Evolutionary conservation across 2,797 vertebrate species (phyloP), one percentile per base, ranked within the genome.

Genomic region (Crocidura indochinensis): DNA sequence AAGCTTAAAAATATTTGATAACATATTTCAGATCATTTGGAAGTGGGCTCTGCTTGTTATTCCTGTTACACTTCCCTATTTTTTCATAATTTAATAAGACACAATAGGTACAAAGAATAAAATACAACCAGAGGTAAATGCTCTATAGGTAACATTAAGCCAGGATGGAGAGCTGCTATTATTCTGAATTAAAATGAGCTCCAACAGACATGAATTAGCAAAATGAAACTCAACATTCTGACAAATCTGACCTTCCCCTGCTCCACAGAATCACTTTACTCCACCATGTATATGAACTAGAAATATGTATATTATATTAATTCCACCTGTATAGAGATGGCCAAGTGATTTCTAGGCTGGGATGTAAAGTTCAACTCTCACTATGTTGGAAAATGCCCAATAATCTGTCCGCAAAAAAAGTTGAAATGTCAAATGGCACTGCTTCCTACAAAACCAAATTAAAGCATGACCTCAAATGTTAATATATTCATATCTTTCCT

Each of bases 361-460:
- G 87, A 90, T 62, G 65, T 71, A 95, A 92, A 88, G 51, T 87
- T 92, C 83, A 93, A 29, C 65, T 92, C 85, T 91, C 68, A 71
- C 27, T 92, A 69, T 62, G 71, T 95, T 93, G 91, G 93, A 95
- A 95, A 91, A 94, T 88, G 29, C 92, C 89, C 95, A 96, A 96
- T 69, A 92, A 90, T 96, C 76, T 93, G 93, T 95, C 87, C 94
- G 29, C 22, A 60, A 77, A 95, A 96, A 94, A 94, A 93, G 87
- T 38, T 91, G 79, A 93, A 87, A 92, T 94, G 89, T 95, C 89
- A 95, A 94, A 91, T 93, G 79, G 81, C 0, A 26, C 67, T 84
- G 85, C 77, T 90, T 93, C 83, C 89, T 92, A 92, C 89, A 94
- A 92, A 95, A 95, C 92, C 44, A 65, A 95, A 94, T 96, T 92